Base-by-base conservation (phyloP, 2,797 vertebrate species). In the Urophycis tenuis region DNA sequence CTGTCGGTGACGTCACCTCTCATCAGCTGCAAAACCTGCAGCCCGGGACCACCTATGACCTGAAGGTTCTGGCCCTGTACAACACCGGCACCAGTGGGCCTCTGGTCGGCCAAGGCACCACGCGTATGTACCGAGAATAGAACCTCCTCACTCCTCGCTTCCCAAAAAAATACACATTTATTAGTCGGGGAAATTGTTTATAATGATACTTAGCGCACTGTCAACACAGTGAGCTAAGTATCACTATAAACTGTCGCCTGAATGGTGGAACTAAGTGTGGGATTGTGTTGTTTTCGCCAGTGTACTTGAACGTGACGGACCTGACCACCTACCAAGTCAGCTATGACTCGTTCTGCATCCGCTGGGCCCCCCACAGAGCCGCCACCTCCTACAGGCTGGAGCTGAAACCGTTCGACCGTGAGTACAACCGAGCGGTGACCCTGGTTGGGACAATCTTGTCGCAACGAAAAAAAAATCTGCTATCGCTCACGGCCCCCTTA, bases 351-450 rank as follows among this genome's bases (percentile, higher is more conserved):
- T 96, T 96, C 90, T 99, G 98, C 88, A 86, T 98, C 77, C 91
- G 90, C 77, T 99, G 98, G 97, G 92, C 94, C 1, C 93, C 96
- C 81, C 97, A 99, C 85, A 93, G 96, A 77, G 93, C 96, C 69
- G 98, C 97, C 70, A 96, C 96, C 22, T 99, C 98, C n/a, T 99
- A 99, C 91, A 95, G 97, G 81, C 91, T 99, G 67, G 97, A 95
- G 88, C 81, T 98, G 72, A 94, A 94, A 79, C 98, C 97, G 72
- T 88, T 95, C 78, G 94, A 97, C 87, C 83, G 98, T 96, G 89
- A 86, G 93, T 89, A n/a, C 3, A 4, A 9, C 34, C 3, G 25
- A 10, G 14, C 22, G 36, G 10, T 14, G n/a, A n/a, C n/a, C n/a
- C n/a, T n/a, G n/a, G n/a, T n/a, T n/a, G n/a, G n/a, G n/a, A n/a